A percentile compares a stretch with the other conserved stretches of the same genome.
These are phyloP conservation scores for Typhlomys cinereus DNA, from an alignment of 2,113 vertebrate genomes.

Conservation along the genomic window DNA sequence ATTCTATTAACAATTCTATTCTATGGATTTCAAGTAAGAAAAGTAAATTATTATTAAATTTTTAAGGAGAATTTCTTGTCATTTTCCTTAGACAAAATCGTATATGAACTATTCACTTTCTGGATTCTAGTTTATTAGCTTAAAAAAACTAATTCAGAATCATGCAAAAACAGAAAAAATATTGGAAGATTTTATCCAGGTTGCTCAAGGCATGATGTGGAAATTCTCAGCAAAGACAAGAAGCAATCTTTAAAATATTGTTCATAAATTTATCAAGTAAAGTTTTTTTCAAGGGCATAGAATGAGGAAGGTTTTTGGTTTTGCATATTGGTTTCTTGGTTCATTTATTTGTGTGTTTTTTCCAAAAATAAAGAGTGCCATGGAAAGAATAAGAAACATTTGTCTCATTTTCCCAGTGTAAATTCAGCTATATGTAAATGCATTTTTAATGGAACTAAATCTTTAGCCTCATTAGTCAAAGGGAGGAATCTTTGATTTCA, in stretches of 20 bases:
- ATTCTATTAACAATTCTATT: not conserved
- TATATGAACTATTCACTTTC: not conserved
- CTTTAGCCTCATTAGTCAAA: not conserved
- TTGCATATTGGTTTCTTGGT: too few relatives aligned
- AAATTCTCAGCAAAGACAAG: not conserved
- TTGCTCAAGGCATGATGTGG: fast-evolving
- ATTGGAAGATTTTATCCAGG: not conserved
- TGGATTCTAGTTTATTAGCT: not conserved
- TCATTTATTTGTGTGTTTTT: too few relatives aligned
- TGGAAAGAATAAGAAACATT: not conserved
- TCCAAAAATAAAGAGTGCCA: not conserved
- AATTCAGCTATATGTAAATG: fast-evolving
- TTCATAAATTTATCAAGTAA: not conserved
- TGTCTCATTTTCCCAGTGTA: not conserved
- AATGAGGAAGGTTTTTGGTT: not conserved
- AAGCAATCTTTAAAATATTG: not conserved
- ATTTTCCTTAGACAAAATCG: not conserved
- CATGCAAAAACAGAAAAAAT: not conserved
- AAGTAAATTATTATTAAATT: not conserved
- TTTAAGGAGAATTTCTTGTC: not conserved
- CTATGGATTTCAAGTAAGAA: not conserved
- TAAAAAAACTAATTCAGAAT: not conserved
- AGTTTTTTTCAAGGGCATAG: not conserved
- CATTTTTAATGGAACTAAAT: not conserved
- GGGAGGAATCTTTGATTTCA: too few relatives aligned